Evolutionary conservation across 2,888 invertebrate species (phyloP).

Genomic region (Chrysolina americana): DNA sequence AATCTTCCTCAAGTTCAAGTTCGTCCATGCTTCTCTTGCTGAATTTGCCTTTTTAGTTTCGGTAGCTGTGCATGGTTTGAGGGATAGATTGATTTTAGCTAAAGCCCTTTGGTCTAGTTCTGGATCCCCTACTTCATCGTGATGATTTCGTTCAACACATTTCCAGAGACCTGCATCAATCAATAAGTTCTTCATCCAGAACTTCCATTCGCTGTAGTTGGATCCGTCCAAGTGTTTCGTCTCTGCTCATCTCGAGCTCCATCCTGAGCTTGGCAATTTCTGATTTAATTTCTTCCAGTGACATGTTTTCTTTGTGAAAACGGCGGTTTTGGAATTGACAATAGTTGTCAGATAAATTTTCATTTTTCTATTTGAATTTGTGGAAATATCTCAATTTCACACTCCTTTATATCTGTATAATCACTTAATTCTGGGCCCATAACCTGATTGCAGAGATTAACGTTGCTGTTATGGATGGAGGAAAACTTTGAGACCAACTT

Average conservation of each 20-base stretch:
- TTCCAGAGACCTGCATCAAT: conserved; percentile 4
- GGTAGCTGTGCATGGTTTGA: too few relatives aligned
- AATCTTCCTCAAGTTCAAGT: not conserved
- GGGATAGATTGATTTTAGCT: not conserved
- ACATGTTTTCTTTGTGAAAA: not conserved
- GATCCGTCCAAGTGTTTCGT: conserved; percentile 2
- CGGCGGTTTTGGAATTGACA: not conserved
- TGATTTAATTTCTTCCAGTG: not conserved
- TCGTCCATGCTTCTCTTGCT: not conserved
- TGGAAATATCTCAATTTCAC: not conserved
- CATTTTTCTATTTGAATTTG: not conserved
- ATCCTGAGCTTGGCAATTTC: not conserved
- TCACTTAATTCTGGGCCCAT: conserved; percentile 8
- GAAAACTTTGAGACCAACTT: too few relatives aligned
- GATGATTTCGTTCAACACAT: not conserved
- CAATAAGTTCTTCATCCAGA: not conserved
- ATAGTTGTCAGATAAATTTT: too few relatives aligned
- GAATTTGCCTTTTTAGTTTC: not conserved
- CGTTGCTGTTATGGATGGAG: too few relatives aligned
- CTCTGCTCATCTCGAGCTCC: not conserved
- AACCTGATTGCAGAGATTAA: conserved; percentile 17
- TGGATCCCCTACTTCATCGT: not conserved
- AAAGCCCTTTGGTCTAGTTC: not conserved
- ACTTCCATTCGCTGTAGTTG: conserved; percentile 10
- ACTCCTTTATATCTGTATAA: not conserved